phyloP scores from a whole-genome alignment of 2,113 vertebrate genomes.

The Herpailurus yagouaroundi region DNA sequence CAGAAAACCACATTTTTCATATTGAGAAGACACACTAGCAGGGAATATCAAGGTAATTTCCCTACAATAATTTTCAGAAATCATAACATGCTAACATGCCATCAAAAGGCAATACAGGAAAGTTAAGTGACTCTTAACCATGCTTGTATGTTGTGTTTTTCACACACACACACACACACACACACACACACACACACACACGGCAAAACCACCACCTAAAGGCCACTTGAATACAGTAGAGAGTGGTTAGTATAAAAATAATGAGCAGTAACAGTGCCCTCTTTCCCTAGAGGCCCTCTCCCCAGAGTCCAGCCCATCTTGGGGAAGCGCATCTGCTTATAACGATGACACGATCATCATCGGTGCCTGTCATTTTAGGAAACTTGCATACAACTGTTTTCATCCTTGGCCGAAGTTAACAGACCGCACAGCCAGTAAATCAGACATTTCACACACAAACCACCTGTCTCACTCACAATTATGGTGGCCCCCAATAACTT shows the following conservation, averaged over 20 bases:
- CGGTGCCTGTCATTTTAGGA: constrained; percentile 1
- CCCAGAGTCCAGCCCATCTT: neutral
- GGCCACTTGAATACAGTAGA: neutral
- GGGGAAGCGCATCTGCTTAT: neutral
- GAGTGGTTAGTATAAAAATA: neutral
- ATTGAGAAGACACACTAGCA: neutral
- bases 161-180: neutral
- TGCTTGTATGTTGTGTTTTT: neutral
- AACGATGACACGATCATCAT: neutral
- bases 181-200: neutral
- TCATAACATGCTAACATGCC: rapidly evolving
- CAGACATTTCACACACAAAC: constrained; percentile 56
- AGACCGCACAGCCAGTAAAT: constrained; percentile 66
- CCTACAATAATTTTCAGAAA: neutral
- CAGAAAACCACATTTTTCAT: neutral
- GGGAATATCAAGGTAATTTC: neutral
- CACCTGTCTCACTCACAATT: constrained; percentile 68
- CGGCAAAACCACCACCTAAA: neutral
- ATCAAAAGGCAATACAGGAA: neutral
- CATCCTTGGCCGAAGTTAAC: constrained; percentile 51
- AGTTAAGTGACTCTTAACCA: neutral
- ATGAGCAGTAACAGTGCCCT: neutral
- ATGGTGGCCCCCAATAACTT: constrained; percentile 52
- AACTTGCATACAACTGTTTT: constrained; percentile 23
- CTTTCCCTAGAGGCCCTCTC: neutral